Evolutionary conservation across 2,797 vertebrate species (phyloP).

Genomic region (Allobates femoralis): DNA sequence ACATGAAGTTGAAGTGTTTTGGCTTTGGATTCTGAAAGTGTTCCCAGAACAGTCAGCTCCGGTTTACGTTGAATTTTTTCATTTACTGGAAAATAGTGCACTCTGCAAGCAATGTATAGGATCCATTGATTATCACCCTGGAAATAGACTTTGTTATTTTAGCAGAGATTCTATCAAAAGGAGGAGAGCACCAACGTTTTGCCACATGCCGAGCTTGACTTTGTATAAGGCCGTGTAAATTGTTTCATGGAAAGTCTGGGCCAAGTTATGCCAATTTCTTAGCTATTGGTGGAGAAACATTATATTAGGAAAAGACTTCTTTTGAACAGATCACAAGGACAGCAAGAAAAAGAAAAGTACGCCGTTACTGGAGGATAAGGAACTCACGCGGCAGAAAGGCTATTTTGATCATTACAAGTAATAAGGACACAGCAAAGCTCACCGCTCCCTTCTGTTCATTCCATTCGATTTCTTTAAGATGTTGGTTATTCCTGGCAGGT

Average conservation of each 20-base stretch:
- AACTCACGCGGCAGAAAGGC: neutral
- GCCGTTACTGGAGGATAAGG: neutral
- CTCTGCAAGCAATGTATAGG: constrained; percentile 47
- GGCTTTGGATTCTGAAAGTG: constrained; percentile 37
- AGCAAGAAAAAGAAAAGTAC: neutral
- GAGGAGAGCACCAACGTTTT: neutral
- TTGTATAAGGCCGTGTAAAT: constrained; percentile 24
- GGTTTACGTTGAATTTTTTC: constrained; percentile 40
- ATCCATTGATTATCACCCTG: constrained; percentile 51
- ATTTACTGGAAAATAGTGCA: constrained; percentile 58
- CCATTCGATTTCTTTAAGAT: too few species aligned
- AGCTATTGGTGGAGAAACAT: neutral
- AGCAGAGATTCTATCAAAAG: constrained; percentile 9
- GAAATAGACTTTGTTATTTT: constrained; percentile 53
- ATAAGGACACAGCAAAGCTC: too few species aligned
- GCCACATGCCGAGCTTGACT: constrained; percentile 4
- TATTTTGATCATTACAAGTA: too few species aligned
- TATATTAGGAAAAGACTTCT: constrained; percentile 2
- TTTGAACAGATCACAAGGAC: neutral
- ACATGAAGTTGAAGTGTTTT: constrained; percentile 57
- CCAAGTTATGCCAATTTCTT: neutral
- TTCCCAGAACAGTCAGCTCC: constrained; percentile 54
- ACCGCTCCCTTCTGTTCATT: too few species aligned
- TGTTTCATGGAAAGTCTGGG: constrained; percentile 12
- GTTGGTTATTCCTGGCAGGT: too few species aligned